phyloP scores from a whole-genome alignment of 1,140 invertebrate genomes.

The Saccostrea cuccullata region DNA sequence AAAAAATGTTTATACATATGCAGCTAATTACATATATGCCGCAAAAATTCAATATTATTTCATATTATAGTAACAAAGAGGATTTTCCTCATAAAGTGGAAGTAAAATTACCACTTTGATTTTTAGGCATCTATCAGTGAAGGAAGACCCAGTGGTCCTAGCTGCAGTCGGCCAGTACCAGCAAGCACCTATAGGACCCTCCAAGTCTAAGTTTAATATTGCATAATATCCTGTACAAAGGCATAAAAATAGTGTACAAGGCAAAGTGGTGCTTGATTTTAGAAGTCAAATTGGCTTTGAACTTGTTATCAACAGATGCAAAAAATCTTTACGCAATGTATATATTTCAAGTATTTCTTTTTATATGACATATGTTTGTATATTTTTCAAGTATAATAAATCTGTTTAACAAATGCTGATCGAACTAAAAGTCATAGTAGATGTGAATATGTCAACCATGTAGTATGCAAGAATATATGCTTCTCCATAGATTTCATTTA shows the following conservation, averaged over 20 bases:
- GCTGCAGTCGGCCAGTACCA: constrained; percentile 11
- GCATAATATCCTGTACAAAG: background rate
- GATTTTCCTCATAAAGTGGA: too few relatives aligned
- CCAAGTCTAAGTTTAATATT: background rate
- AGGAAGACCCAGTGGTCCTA: background rate
- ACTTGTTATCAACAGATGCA: background rate
- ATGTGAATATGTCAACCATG: too few relatives aligned
- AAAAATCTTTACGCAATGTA: background rate
- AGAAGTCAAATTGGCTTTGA: background rate
- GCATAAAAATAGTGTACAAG: background rate
- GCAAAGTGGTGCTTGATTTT: background rate
- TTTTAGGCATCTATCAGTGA: background rate
- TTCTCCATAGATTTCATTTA: too few relatives aligned
- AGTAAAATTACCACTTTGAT: background rate
- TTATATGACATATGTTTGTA: background rate
- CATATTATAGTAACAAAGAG: too few relatives aligned
- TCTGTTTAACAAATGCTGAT: too few relatives aligned
- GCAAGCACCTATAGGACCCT: constrained; percentile 33
- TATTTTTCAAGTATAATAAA: too few relatives aligned
- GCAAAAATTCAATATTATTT: too few relatives aligned
- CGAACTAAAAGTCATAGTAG: too few relatives aligned
- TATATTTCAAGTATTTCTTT: background rate
- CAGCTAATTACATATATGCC: too few relatives aligned
- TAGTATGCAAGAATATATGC: too few relatives aligned
- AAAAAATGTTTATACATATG: too few relatives aligned